Percentiles rank a stretch among this genome's conserved stretches.
Evolutionary conservation across 1,140 invertebrate genomes (phyloP).

Genomic region (Bombyx mandarina): DNA sequence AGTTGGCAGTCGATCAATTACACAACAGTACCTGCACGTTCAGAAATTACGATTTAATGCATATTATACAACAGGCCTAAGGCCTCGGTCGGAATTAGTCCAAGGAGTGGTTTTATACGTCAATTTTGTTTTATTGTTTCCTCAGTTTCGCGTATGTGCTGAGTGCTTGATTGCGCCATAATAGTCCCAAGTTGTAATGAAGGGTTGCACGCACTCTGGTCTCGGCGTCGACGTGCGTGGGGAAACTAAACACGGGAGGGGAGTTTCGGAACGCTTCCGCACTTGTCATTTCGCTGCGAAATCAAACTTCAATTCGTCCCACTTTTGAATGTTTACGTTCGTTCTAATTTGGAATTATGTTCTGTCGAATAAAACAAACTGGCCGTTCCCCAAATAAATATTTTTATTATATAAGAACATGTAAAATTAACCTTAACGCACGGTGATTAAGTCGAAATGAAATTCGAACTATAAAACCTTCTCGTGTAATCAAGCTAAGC

Average conservation of each 20-base stretch:
- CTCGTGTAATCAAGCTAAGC: too few species aligned
- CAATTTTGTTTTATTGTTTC: constrained; percentile 58
- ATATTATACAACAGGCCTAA: constrained; percentile 34
- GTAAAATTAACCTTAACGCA: too few species aligned
- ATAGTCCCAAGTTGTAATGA: constrained; percentile 52
- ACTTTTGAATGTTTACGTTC: background rate
- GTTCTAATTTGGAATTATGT: constrained; percentile 4
- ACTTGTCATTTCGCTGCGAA: constrained; percentile 39
- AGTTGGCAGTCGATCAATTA: constrained; percentile 12
- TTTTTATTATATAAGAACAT: too few species aligned
- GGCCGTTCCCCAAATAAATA: too few species aligned
- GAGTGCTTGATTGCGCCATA: constrained; percentile 61
- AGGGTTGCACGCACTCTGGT: constrained; percentile 54
- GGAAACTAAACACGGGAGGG: constrained; percentile 47
- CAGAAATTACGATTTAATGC: constrained; percentile 31
- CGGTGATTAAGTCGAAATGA: too few species aligned
- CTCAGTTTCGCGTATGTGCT: constrained; percentile 57
- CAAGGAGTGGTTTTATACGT: constrained; percentile 50
- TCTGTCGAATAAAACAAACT: too few species aligned
- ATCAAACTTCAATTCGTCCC: constrained; percentile 38
- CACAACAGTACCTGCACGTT: constrained; percentile 11
- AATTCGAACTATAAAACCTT: too few species aligned
- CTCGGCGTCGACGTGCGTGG: constrained; percentile 33
- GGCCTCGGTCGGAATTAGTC: constrained; percentile 30
- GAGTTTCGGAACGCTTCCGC: constrained; percentile 44